Percentiles rank a stretch among this genome's conserved stretches.
These are phyloP conservation scores for Potamilus streckersoni DNA, from an alignment of 1,140 invertebrate species.

Conservation along the genomic window DNA sequence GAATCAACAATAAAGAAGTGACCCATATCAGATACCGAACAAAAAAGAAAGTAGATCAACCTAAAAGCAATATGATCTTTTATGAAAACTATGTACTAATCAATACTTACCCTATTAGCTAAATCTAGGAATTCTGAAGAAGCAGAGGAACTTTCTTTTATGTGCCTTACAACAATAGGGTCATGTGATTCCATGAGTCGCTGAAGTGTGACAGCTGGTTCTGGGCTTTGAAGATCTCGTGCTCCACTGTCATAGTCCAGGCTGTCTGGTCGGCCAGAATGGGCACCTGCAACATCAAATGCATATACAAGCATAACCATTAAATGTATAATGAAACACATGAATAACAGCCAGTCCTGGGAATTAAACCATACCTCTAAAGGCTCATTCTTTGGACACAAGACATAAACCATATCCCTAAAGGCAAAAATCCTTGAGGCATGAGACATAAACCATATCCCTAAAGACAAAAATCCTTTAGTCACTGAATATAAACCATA, in stretches of 20 bases:
- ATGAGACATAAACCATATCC: too few relatives aligned
- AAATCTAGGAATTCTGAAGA: conserved; percentile 70
- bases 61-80: too few relatives aligned
- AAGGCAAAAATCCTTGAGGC: too few relatives aligned
- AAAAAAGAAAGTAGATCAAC: too few relatives aligned
- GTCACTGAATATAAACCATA: too few relatives aligned
- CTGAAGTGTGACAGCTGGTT: conserved; percentile 72
- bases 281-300: conserved; percentile 61
- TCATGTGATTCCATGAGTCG: conserved; percentile 70
- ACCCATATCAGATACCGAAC: too few relatives aligned
- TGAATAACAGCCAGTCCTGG: background rate
- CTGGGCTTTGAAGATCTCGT: conserved; percentile 75
- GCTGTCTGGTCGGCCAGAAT: conserved; percentile 74
- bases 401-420: too few relatives aligned
- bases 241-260: conserved; percentile 81
- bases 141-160: conserved; percentile 32
- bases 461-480: too few relatives aligned
- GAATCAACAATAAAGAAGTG: too few relatives aligned
- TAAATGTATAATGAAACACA: too few relatives aligned
- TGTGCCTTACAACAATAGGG: conserved; percentile 60
- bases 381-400: too few relatives aligned
- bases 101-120: conserved; percentile 71
- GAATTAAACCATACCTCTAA: too few relatives aligned
- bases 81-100: background rate
- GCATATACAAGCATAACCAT: background rate